phyloP scores from a whole-genome alignment of 2,888 invertebrate genomes.

The Halocaridina rubra region DNA sequence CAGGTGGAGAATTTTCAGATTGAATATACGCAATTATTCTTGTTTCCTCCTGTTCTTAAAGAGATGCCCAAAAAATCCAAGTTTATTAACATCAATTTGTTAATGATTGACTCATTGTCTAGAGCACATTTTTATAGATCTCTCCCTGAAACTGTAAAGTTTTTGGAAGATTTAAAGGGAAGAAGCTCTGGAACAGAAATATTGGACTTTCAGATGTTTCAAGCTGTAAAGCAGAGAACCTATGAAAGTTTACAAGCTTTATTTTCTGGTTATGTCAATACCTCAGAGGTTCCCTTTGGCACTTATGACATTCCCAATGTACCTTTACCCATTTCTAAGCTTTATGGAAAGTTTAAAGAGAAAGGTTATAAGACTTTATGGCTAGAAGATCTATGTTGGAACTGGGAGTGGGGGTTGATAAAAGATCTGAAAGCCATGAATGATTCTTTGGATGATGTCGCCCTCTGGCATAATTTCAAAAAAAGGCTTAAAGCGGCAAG shows the following conservation, averaged over 20 bases:
- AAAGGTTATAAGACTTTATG: conserved; percentile 49
- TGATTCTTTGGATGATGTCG: conserved; percentile 9
- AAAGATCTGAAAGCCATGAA: conserved; percentile 50
- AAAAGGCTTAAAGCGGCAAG: conserved; percentile 15
- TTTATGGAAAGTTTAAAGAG: conserved; percentile 46
- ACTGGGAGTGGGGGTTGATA: conserved; percentile 57
- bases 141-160: conserved; percentile 41
- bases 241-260: conserved; percentile 47
- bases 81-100: conserved; percentile 40
- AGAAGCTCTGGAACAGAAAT: not conserved
- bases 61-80: not conserved
- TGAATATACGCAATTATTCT: conserved; percentile 34
- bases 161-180: conserved; percentile 40
- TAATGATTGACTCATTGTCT: conserved; percentile 53
- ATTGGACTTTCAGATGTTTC: conserved; percentile 44
- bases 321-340: conserved; percentile 36
- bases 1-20: not conserved
- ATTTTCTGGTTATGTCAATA: conserved; percentile 55
- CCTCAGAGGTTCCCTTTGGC: conserved; percentile 49
- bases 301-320: conserved; percentile 37
- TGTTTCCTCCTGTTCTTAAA: conserved; percentile 14
- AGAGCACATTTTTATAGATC: conserved; percentile 53
- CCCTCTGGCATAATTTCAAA: conserved; percentile 38
- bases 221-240: conserved; percentile 53
- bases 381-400: conserved; percentile 61